A percentile compares a stretch with the other conserved stretches of the same genome.
Evolutionary conservation across 1,140 invertebrate genomes (phyloP).

Genomic region (Sarcophaga bullata): DNA sequence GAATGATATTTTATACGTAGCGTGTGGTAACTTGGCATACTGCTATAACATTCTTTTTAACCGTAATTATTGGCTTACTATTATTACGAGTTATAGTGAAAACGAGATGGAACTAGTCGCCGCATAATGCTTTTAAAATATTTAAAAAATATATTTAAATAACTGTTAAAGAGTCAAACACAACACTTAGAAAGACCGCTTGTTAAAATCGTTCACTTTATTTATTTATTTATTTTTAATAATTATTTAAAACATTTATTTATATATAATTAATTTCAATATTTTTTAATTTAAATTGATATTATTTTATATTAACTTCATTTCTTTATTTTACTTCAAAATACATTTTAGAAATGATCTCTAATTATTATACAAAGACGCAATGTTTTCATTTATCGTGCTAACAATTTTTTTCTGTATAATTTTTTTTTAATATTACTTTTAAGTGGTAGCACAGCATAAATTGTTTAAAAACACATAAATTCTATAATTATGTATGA

Average conservation of each 20-base stretch:
- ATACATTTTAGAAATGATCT: background rate
- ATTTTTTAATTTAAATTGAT: slow-evolving; percentile 7
- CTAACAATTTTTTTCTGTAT: background rate
- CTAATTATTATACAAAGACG: slow-evolving; percentile 4
- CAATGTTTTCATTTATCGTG: background rate
- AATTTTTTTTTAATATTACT: no score
- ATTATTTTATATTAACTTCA: background rate
- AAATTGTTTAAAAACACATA: background rate
- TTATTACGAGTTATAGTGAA: no score
- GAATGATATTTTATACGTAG: no score
- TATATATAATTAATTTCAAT: slow-evolving; percentile 20
- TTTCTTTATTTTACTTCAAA: background rate
- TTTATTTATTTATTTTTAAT: background rate
- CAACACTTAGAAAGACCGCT: background rate
- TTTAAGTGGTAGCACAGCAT: background rate
- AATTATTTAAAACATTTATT: slow-evolving; percentile 22
- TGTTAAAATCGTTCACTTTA: background rate
- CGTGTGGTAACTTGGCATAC: no score
- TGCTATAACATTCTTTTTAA: no score
- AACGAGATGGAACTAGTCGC: no score
- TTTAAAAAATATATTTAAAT: no score
- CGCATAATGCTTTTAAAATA: no score
- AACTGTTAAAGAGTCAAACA: background rate
- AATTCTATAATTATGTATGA: no score
- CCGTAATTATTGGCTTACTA: no score